Base-by-base conservation (phyloP, 2,113 vertebrate species). In the Scolopax mira region DNA sequence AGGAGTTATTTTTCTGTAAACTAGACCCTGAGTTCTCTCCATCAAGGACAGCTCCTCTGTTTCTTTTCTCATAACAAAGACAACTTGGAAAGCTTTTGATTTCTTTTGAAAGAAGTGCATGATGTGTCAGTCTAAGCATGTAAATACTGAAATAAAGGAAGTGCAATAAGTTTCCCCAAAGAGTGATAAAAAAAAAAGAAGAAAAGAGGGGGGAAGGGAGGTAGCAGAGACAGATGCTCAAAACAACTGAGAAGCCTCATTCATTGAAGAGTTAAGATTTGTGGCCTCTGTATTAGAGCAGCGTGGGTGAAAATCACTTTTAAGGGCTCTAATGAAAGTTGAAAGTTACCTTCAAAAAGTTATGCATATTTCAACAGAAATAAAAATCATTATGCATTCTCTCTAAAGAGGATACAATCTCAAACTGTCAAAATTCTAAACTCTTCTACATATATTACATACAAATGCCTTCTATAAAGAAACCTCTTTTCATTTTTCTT, bases 291-390 rank as follows among this genome's bases (percentile, higher is more conserved):
- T 70, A 97, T 96, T 83, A 94, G 24, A 88, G 30, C 64, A 72
- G 60, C 65, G 60, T 60, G 61, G 94, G 85, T 0, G 18, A 94
- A 95, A 85, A 87, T 73, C 83, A 57, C 94, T 98, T 97, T 91
- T 94, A 88, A 97, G 92, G 88, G 60, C 86, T 96, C 73, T 96
- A 98, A 98, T 96, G 88, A 94, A 97, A 97, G 77, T 61, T 98
- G 97, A 98, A 98, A 98, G 98, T 98, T 98, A 98, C 97, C 97
- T 98, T 98, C 96, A 98, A 97, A 94, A 97, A 97, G 96, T 96
- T 97, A 96, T 97, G 97, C 96, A 97, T 97, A 97, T 97, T 97
- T 98, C 95, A 97, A 96, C 94, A 97, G 96, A 97, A 98, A 97
- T 98, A 98, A 98, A 98, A 98, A 97, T 97, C 95, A 98, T 97